Percentiles rank a stretch among this genome's conserved stretches.
Evolutionary conservation across 1,140 invertebrate species (phyloP).

Genomic region (Drosophila subpulchrella): DNA sequence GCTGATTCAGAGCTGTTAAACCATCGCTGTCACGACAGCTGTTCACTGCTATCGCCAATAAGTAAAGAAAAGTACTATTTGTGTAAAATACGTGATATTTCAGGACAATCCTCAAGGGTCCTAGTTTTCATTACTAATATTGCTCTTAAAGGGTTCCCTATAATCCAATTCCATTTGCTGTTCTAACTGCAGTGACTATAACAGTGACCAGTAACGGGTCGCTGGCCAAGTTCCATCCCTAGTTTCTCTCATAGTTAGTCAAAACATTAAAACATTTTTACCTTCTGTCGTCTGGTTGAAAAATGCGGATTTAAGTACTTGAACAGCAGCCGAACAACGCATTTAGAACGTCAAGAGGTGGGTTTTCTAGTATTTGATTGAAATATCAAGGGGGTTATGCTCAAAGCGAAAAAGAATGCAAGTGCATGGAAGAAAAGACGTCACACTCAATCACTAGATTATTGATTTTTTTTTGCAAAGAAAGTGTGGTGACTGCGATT

Average conservation of each 20-base stretch:
- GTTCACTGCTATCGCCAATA: slow-evolving; percentile 12
- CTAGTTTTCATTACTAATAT: background rate
- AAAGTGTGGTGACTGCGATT: slow-evolving; percentile 10
- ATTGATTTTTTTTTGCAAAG: slow-evolving; percentile 47
- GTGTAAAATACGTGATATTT: background rate
- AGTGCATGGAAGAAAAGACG: background rate
- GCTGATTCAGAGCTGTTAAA: background rate
- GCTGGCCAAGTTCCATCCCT: slow-evolving; percentile 6
- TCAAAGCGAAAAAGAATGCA: too few relatives aligned
- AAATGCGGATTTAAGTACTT: slow-evolving; percentile 59
- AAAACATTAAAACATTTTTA: slow-evolving; percentile 70
- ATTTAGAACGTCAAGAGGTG: slow-evolving; percentile 46
- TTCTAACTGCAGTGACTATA: background rate
- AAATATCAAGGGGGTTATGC: background rate
- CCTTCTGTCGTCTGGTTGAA: slow-evolving; percentile 33
- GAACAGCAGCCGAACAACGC: slow-evolving; percentile 12
- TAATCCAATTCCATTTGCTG: too few relatives aligned
- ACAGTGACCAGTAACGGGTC: background rate
- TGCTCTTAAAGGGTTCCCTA: too few relatives aligned
- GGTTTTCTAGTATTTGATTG: background rate
- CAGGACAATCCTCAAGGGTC: background rate
- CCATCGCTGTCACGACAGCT: slow-evolving; percentile 25
- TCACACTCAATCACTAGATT: slow-evolving; percentile 11
- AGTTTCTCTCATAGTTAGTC: slow-evolving; percentile 26
- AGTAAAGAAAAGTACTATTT: background rate